These are phyloP conservation scores for Channallabes apus DNA, from an alignment of 2,797 vertebrate genomes.

Conservation along the genomic window DNA sequence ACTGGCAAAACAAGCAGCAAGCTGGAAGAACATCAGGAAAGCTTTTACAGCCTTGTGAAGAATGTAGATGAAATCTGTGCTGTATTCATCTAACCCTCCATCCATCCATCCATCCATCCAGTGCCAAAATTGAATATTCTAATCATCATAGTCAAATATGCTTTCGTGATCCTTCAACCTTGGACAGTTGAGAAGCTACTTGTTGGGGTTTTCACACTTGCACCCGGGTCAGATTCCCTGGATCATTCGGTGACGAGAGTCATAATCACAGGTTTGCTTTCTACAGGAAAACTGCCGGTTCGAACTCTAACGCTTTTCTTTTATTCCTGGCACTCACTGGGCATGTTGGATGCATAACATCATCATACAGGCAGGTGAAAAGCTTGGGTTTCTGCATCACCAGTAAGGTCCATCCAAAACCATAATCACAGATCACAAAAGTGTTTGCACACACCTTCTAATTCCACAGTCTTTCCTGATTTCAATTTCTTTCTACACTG, in stretches of 20 bases:
- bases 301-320: neutral
- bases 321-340: neutral
- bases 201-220: neutral
- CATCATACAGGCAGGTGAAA: neutral
- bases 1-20: conserved; percentile 32
- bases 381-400: neutral
- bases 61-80: neutral
- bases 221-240: neutral
- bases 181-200: neutral
- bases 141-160: neutral
- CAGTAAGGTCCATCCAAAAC: neutral
- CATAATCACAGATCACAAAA: no score
- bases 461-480: no score
- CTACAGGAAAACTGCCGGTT: neutral
- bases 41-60: neutral
- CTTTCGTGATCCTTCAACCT: neutral
- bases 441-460: no score
- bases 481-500: no score
- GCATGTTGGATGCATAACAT: neutral
- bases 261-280: neutral
- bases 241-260: neutral
- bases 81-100: neutral
- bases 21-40: neutral
- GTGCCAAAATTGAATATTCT: no score
- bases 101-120: neutral